phyloP scores from a whole-genome alignment of 2,888 invertebrate species.

The Drosophila prolongata region DNA sequence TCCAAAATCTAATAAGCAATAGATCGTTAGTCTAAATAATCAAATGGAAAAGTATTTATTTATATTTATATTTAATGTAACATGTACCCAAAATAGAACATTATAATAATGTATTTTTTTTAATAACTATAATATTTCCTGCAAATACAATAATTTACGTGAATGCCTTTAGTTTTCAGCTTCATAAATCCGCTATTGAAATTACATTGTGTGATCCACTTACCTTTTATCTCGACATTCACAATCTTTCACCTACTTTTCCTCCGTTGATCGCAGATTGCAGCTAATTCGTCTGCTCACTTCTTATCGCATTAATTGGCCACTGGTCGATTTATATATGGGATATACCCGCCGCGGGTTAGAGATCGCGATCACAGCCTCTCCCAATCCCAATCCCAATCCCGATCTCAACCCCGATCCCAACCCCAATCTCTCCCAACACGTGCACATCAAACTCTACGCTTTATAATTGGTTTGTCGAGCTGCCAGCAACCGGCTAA shows the following conservation, averaged over 20 bases:
- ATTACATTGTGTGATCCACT: constrained; percentile 5
- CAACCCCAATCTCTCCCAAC: constrained; percentile 51
- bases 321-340: constrained; percentile 18
- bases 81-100: no score
- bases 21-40: no score
- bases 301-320: constrained; percentile 35
- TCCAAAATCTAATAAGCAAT: no score
- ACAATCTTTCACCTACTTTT: constrained; percentile 26
- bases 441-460: constrained; percentile 60
- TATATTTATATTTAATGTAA: no score
- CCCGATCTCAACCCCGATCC: no score
- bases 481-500: constrained; percentile 56
- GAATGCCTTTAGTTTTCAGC: neutral
- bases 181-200: constrained; percentile 1
- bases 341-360: constrained; percentile 38
- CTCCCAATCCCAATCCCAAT: constrained; percentile 39
- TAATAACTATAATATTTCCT: neutral
- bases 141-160: neutral
- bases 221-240: neutral
- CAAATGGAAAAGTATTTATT: no score
- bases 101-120: no score
- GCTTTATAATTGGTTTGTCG: constrained; percentile 74
- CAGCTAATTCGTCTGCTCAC: constrained; percentile 19
- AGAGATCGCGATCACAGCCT: constrained; percentile 30
- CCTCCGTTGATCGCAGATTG: neutral